Evolutionary conservation across 2,888 invertebrate species (phyloP).

Genomic region (Tetranychus truncatus): DNA sequence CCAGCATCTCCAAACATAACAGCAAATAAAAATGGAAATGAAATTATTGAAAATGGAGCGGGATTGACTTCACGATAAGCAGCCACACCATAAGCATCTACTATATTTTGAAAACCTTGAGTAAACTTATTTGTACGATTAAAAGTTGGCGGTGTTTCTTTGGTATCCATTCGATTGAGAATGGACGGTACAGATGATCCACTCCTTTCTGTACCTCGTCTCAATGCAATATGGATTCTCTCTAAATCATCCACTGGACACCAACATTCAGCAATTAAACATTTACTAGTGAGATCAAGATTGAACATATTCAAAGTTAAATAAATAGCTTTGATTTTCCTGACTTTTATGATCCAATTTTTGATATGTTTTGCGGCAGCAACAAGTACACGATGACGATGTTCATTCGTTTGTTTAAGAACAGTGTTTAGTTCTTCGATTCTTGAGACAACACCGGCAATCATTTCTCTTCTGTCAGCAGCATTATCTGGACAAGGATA

Average conservation of each 20-base stretch:
- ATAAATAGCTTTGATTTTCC: conserved; percentile 97
- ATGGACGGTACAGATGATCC: conserved; percentile 43
- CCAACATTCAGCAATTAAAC: conserved; percentile 96
- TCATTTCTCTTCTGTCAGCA: no score
- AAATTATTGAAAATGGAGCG: conserved; percentile 86
- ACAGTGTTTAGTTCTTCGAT: no score
- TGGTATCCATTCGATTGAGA: conserved; percentile 76
- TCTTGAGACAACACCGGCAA: no score
- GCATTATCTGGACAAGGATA: no score
- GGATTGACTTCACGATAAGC: conserved; percentile 93
- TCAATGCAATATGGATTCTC: conserved; percentile 73
- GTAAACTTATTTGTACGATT: conserved; percentile 93
- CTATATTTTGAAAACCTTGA: conserved; percentile 74
- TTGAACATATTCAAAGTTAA: conserved; percentile 94
- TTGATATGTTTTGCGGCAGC: conserved; percentile 96
- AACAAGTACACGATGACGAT: conserved; percentile 52
- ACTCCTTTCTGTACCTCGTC: conserved; percentile 72
- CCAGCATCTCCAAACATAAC: conserved; percentile 97
- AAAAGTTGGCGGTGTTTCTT: conserved; percentile 72
- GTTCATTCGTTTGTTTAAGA: no score
- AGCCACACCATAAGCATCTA: conserved; percentile 89
- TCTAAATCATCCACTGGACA: conserved; percentile 72
- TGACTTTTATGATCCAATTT: conserved; percentile 91
- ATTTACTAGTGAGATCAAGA: conserved; percentile 96
- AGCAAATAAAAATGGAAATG: conserved; percentile 91